A percentile compares a stretch with the other conserved stretches of the same genome.
Evolutionary conservation across 2,113 vertebrate species (phyloP).

Genomic region (Paralichthys olivaceus): DNA sequence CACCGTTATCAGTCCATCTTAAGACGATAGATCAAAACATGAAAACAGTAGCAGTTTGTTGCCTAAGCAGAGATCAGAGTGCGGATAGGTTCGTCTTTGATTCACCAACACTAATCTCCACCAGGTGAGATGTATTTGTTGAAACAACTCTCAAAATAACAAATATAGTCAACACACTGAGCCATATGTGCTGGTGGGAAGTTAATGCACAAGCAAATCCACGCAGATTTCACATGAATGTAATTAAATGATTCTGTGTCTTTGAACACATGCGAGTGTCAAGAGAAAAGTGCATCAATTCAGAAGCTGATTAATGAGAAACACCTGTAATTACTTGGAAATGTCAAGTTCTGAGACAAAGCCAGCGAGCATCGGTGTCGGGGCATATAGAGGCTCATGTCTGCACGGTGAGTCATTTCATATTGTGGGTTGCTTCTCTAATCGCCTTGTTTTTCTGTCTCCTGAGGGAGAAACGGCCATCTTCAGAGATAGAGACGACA

Average conservation of each 20-base stretch:
- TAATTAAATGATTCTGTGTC: slow-evolving; percentile 66
- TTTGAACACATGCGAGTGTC: slow-evolving; percentile 71
- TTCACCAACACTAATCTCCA: slow-evolving; percentile 69
- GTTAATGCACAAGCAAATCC: slow-evolving; percentile 34
- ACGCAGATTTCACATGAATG: slow-evolving; percentile 48
- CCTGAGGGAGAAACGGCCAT: slow-evolving; percentile 51
- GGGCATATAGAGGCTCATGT: slow-evolving; percentile 44
- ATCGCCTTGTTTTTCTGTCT: slow-evolving; percentile 68
- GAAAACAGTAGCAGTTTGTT: slow-evolving; percentile 52
- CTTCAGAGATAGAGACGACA: slow-evolving; percentile 50
- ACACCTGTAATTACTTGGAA: slow-evolving; percentile 77
- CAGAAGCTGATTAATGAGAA: slow-evolving; percentile 65
- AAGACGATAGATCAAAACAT: slow-evolving; percentile 74
- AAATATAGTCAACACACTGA: background rate
- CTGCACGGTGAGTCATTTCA: slow-evolving; percentile 58
- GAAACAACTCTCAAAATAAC: slow-evolving; percentile 48
- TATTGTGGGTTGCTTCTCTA: slow-evolving; percentile 53
- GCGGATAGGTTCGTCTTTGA: slow-evolving; percentile 71
- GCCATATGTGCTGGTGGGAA: slow-evolving; percentile 26
- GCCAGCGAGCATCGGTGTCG: slow-evolving; percentile 25
- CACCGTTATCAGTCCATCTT: slow-evolving; percentile 73
- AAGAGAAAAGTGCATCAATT: slow-evolving; percentile 63
- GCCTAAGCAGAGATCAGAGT: slow-evolving; percentile 73
- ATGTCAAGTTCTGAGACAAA: slow-evolving; percentile 72
- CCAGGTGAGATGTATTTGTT: slow-evolving; percentile 44